Base-by-base conservation (phyloP, 64 coral and sea anemone species). In the Acropora yongei region DNA sequence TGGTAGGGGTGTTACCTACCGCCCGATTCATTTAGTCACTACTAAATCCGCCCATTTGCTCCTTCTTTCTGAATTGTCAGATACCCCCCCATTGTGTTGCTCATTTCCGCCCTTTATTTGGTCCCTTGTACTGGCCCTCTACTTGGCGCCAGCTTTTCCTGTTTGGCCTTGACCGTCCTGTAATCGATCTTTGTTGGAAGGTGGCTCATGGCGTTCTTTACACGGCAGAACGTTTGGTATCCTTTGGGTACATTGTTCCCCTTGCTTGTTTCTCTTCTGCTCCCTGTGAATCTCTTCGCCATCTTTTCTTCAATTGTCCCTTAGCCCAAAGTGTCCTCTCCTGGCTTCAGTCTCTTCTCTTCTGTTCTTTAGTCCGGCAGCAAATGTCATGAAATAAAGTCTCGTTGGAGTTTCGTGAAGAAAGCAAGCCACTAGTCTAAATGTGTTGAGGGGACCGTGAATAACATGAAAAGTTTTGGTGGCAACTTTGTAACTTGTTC, bases 191-290 rank as follows among this genome's bases (percentile, higher is more conserved):
- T 2, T 17, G 42, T 4, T 78, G 86, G 68, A 73, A 73, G 46
- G 43, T 86, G 5, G 83, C 83, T 1, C 83, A 86, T 51, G 83
- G 83, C 14, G 83, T 86, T 0, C 19, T 86, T 1, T 72, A 77
- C 8, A 89, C 8, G 4, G 76, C 77, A 1, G 63, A 72, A 3
- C 6, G 77, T 18, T 78, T 90, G 4, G 4, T 16, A 1, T 63
- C 57, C 4, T 89, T 79, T 68, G 40, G 73, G 0, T 48, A 49
- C 7, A 9, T 40, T 1, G n/a, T 42, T 77, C 20, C 75, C 20
- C 72, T 45, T 17, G 16, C 4, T 6, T 76, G 73, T 45, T 76
- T 76, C 13, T 76, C 10, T 76, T 3, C 8, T 73, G 0, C 3
- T 11, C 10, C 73, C 9, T 44, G 9, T 8, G 73, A 46, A 44